Percentiles rank a stretch among this genome's conserved stretches.
Evolutionary conservation across 2,113 vertebrate genomes (phyloP).

Genomic region (Larimichthys crocea): DNA sequence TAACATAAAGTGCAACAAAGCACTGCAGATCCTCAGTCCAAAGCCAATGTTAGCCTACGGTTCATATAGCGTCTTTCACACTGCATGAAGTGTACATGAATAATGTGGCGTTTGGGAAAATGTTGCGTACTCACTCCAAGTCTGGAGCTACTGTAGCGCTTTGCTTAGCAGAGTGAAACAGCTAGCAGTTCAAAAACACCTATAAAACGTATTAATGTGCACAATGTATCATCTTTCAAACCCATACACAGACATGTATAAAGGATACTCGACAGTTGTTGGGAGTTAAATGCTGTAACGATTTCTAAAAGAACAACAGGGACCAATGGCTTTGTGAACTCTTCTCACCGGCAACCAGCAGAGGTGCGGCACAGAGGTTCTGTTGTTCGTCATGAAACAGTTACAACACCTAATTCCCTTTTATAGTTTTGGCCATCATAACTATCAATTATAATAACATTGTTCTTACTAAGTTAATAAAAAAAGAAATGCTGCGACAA

Average conservation of each 20-base stretch:
- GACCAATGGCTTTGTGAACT: neutral
- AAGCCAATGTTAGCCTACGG: neutral
- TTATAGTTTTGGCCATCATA: neutral
- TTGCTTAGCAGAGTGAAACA: conserved; percentile 6
- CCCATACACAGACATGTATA: conserved; percentile 4
- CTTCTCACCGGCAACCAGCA: neutral
- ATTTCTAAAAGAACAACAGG: neutral
- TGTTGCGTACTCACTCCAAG: neutral
- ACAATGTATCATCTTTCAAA: conserved; percentile 14
- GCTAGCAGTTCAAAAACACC: neutral
- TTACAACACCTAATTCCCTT: neutral
- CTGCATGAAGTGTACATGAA: neutral
- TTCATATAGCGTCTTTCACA: neutral
- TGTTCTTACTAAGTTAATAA: neutral
- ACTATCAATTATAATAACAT: neutral
- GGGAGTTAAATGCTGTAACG: conserved; percentile 5
- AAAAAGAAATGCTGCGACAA: neutral
- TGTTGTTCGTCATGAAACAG: neutral
- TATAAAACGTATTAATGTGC: conserved; percentile 3
- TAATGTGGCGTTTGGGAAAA: neutral
- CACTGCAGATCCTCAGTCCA: conserved; percentile 19
- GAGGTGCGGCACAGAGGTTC: neutral
- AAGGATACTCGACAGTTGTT: conserved; percentile 1
- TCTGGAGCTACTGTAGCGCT: neutral
- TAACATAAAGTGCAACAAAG: conserved; percentile 24